These are phyloP conservation scores for Coenonympha glycerion DNA, from an alignment of 2,888 invertebrate species.

Conservation along the genomic window DNA sequence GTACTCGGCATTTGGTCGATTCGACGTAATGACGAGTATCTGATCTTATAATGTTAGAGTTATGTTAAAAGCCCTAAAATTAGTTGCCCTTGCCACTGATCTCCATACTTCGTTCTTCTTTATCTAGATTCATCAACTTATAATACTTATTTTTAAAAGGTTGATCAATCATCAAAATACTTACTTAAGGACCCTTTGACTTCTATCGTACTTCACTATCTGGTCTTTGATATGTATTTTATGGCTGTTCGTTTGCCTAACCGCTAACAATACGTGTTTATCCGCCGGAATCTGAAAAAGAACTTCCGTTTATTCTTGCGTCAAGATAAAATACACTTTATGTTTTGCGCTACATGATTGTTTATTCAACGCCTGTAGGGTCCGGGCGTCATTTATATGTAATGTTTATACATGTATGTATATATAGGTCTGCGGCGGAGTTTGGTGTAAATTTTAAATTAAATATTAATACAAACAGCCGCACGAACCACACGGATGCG, in stretches of 20 bases:
- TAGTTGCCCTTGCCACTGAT: no score
- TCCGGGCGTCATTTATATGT: slow-evolving; percentile 38
- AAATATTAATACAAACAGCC: slow-evolving; percentile 59
- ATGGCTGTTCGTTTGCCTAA: slow-evolving; percentile 85
- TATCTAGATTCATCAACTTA: no score
- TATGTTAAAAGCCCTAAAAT: no score
- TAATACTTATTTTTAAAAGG: neutral
- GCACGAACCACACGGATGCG: slow-evolving; percentile 40
- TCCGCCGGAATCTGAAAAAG: slow-evolving; percentile 77
- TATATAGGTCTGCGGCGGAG: slow-evolving; percentile 39
- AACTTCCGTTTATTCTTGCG: slow-evolving; percentile 19
- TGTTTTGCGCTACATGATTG: slow-evolving; percentile 13
- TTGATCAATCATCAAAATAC: slow-evolving; percentile 33
- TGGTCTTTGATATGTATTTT: slow-evolving; percentile 87
- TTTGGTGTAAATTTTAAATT: slow-evolving; percentile 61
- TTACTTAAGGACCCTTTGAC: slow-evolving; percentile 84
- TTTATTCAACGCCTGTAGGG: slow-evolving; percentile 15
- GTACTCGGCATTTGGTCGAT: no score
- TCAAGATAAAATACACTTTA: slow-evolving; percentile 15
- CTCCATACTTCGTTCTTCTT: no score
- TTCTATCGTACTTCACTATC: slow-evolving; percentile 84
- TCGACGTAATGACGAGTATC: no score
- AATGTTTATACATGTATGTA: slow-evolving; percentile 51
- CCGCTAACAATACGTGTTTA: slow-evolving; percentile 83
- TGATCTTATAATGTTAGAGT: no score